phyloP scores from a whole-genome alignment of 2,888 invertebrate genomes.

The Helobdella robusta region DNA sequence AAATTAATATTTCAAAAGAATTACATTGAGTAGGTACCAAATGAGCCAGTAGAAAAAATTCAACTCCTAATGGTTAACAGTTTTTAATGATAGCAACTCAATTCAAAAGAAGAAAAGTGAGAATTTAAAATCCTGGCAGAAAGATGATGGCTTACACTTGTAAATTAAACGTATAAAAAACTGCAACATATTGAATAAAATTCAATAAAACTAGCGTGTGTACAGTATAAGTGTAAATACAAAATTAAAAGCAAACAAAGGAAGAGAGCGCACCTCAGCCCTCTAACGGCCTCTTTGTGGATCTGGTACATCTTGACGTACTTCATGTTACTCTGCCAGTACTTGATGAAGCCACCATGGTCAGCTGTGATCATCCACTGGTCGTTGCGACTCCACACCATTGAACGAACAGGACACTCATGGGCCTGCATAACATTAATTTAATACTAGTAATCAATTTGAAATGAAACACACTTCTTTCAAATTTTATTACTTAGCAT shows the following conservation, averaged over 20 bases:
- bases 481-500: neutral
- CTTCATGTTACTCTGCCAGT: conserved; percentile 99
- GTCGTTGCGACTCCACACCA: conserved; percentile 99
- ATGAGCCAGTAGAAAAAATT: too few species aligned
- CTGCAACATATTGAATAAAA: too few species aligned
- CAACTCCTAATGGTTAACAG: too few species aligned
- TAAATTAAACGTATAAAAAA: neutral
- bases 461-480: neutral
- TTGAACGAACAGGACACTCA: conserved; percentile 93
- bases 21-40: too few species aligned
- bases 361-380: conserved; percentile 99
- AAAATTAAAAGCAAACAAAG: neutral
- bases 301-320: conserved; percentile 99
- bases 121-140: too few species aligned
- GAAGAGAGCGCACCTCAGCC: conserved; percentile 67
- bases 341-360: conserved; percentile 95
- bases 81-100: too few species aligned
- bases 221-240: too few species aligned
- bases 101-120: too few species aligned
- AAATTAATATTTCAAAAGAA: too few species aligned
- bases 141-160: too few species aligned
- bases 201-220: too few species aligned
- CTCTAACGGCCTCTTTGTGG: conserved; percentile 97
- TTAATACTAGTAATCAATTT: neutral
- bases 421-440: conserved; percentile 78